phyloP scores from a whole-genome alignment of 2,113 vertebrate species.

The Pristiophorus japonicus region DNA sequence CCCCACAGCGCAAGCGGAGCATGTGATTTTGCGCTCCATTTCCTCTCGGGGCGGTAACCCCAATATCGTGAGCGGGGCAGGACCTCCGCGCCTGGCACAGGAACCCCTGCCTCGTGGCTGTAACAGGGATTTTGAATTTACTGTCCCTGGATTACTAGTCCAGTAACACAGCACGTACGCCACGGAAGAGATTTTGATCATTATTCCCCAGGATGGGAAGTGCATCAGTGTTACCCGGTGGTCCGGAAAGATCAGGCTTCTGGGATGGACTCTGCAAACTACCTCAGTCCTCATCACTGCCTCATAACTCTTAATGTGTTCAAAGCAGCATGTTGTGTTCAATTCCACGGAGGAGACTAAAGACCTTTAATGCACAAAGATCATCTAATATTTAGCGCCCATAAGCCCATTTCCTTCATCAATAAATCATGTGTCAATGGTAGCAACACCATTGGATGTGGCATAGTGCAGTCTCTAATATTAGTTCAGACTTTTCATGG shows the following conservation, averaged over 20 bases:
- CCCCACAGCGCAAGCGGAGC: no score
- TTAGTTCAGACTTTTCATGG: background rate
- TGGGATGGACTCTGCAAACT: background rate
- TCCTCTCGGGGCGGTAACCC: no score
- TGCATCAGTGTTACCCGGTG: background rate
- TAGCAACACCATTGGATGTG: background rate
- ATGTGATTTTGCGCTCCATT: no score
- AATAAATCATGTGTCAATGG: background rate
- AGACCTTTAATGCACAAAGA: background rate
- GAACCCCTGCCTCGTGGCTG: no score
- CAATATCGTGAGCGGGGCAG: no score
- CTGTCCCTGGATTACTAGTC: background rate
- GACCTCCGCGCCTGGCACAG: no score
- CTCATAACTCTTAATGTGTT: background rate
- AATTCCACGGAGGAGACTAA: background rate
- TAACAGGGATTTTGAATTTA: background rate
- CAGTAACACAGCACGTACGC: no score
- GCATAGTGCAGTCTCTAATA: background rate
- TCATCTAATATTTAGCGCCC: background rate
- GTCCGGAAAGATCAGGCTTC: background rate
- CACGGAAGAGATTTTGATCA: background rate
- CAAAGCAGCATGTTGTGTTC: background rate
- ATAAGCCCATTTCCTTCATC: background rate
- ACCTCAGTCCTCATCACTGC: background rate
- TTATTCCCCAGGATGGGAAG: background rate